Evolutionary conservation across 2,113 vertebrate species (phyloP).

Genomic region (Talpa occidentalis): DNA sequence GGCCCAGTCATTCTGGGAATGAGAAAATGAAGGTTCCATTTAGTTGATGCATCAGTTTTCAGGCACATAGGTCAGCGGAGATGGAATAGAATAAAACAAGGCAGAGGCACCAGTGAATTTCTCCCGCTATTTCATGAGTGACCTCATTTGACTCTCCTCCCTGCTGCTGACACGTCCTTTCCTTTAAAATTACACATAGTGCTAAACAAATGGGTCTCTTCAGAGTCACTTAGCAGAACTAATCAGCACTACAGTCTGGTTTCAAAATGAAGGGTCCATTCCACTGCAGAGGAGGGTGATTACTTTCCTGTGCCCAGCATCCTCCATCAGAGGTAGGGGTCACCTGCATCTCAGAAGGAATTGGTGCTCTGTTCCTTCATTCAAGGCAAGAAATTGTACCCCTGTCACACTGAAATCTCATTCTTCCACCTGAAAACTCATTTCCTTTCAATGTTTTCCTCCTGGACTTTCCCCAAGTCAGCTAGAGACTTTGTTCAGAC

Average conservation of each 20-base stretch:
- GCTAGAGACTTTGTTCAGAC: slow-evolving; percentile 7
- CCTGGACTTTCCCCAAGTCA: not conserved
- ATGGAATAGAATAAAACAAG: slow-evolving; percentile 38
- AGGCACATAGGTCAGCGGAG: slow-evolving; percentile 33
- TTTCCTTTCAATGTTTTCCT: slow-evolving; percentile 62
- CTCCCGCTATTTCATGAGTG: slow-evolving; percentile 13
- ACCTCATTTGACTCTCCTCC: slow-evolving; percentile 69
- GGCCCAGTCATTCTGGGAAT: slow-evolving; percentile 48
- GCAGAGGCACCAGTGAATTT: not conserved
- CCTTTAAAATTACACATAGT: slow-evolving; percentile 63
- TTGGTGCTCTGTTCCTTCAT: slow-evolving; percentile 32
- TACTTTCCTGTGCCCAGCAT: not conserved
- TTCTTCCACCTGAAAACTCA: slow-evolving; percentile 56
- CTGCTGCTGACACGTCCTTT: slow-evolving; percentile 53
- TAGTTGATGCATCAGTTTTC: slow-evolving; percentile 49
- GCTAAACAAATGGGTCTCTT: slow-evolving; percentile 78
- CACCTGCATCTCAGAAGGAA: slow-evolving; percentile 19
- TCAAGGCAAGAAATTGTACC: slow-evolving; percentile 58
- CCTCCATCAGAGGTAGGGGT: slow-evolving; percentile 30
- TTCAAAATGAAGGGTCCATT: slow-evolving; percentile 65
- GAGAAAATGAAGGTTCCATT: slow-evolving; percentile 65
- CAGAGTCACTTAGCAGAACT: slow-evolving; percentile 75
- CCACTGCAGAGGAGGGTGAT: not conserved
- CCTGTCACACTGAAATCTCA: slow-evolving; percentile 45
- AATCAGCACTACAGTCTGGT: slow-evolving; percentile 60